These are phyloP conservation scores for Melanaphis sacchari DNA, from an alignment of 1,140 invertebrate species.

Conservation along the genomic window DNA sequence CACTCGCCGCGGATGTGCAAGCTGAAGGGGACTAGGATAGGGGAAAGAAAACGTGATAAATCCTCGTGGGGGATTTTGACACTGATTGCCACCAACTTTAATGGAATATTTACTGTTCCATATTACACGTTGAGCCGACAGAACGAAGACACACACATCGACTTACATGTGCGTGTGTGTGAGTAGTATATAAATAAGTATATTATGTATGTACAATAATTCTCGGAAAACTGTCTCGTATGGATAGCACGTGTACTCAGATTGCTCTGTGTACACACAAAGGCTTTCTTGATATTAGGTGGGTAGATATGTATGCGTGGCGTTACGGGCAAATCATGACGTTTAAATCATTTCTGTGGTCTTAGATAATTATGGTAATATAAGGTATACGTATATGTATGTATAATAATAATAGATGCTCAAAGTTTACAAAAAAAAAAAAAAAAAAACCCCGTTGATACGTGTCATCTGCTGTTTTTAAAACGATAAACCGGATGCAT, in stretches of 20 bases:
- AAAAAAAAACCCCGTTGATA: not conserved
- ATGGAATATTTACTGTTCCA: constrained; percentile 40
- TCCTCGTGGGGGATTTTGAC: not conserved
- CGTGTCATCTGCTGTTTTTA: too few species aligned
- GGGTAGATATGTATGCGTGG: too few species aligned
- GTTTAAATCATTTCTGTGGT: not conserved
- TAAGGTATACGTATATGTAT: too few species aligned
- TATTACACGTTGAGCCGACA: not conserved
- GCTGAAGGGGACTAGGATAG: not conserved
- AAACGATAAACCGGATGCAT: not conserved
- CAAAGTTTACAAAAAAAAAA: not conserved
- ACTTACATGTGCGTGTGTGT: too few species aligned
- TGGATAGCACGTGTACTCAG: too few species aligned
- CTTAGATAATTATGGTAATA: not conserved
- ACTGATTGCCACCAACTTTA: not conserved
- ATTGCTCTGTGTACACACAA: not conserved
- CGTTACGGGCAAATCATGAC: not conserved
- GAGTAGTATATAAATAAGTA: not conserved
- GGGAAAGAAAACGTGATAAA: constrained; percentile 10
- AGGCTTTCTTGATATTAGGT: too few species aligned
- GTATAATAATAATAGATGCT: too few species aligned
- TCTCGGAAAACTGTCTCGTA: not conserved
- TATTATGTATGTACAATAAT: not conserved
- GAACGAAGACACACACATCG: not conserved
- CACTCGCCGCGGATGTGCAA: not conserved